Evolutionary conservation across 2,888 invertebrate species (phyloP).

Genomic region (Tachina fera): DNA sequence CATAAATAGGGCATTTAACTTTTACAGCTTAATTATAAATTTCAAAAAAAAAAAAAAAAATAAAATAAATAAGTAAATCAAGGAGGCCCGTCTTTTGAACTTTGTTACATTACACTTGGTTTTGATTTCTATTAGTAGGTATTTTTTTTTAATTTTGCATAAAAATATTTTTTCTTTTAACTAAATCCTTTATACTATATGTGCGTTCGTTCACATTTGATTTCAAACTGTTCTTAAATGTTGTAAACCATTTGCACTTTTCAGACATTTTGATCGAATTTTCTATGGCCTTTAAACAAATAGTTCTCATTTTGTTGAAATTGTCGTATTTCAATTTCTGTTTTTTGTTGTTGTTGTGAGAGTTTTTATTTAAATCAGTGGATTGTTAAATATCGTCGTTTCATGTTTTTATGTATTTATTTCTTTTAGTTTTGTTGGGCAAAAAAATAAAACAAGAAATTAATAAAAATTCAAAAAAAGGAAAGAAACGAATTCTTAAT

Average conservation of each 20-base stretch:
- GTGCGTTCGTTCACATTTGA: conserved; percentile 19
- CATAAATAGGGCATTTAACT: conserved; percentile 11
- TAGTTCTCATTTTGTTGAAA: conserved; percentile 14
- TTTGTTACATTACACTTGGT: conserved; percentile 14
- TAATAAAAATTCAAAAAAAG: too few relatives aligned
- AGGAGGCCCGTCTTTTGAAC: conserved; percentile 34
- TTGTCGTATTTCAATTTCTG: conserved; percentile 42
- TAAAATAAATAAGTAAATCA: background rate
- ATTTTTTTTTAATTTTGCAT: background rate
- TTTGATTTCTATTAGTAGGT: background rate
- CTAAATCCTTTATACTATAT: conserved; percentile 26
- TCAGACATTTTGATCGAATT: conserved; percentile 51
- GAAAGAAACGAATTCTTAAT: too few relatives aligned
- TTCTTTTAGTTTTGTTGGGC: conserved; percentile 3
- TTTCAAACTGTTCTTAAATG: conserved; percentile 5
- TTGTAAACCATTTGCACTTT: conserved; percentile 51
- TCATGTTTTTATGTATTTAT: conserved; percentile 46
- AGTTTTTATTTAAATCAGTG: conserved; percentile 47
- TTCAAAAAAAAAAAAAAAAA: background rate
- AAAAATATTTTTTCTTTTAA: background rate
- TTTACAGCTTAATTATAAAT: background rate
- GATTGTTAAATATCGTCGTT: conserved; percentile 25
- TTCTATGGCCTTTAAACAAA: conserved; percentile 9
- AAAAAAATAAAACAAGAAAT: background rate
- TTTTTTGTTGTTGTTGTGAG: conserved; percentile 42